These are phyloP conservation scores for Drosophila ironensis DNA, from an alignment of 1,140 invertebrate species.

Conservation along the genomic window DNA sequence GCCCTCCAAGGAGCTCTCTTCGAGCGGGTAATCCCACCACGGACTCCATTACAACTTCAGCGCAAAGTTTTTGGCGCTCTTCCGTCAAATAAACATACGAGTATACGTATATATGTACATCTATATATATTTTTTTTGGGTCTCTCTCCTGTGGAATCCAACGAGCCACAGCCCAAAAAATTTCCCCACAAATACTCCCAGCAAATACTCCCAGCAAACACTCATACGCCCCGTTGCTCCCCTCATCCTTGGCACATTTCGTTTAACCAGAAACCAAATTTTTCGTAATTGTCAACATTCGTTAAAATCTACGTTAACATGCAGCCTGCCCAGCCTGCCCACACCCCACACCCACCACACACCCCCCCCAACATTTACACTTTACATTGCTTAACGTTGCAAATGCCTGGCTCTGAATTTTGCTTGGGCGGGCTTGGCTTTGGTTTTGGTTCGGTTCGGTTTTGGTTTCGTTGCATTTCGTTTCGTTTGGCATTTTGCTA, in stretches of 20 bases:
- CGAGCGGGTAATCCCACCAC: constrained; percentile 46
- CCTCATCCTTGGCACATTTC: constrained; percentile 44
- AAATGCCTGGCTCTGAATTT: constrained; percentile 46
- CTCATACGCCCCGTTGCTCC: constrained; percentile 40
- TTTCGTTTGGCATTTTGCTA: constrained; percentile 64
- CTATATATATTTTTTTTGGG: constrained; percentile 11
- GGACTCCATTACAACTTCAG: constrained; percentile 62
- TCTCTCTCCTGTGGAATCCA: constrained; percentile 50
- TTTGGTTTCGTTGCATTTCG: constrained; percentile 34
- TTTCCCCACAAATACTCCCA: constrained; percentile 40
- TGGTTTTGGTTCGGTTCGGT: constrained; percentile 15
- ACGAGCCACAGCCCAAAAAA: constrained; percentile 77
- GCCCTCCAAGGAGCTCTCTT: constrained; percentile 26
- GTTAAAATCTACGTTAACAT: constrained; percentile 71
- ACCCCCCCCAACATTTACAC: constrained; percentile 46
- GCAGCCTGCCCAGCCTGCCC: constrained; percentile 8
- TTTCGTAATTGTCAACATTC: constrained; percentile 79
- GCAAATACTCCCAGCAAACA: constrained; percentile 16
- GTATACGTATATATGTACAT: not conserved
- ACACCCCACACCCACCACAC: not conserved
- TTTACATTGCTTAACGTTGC: constrained; percentile 71
- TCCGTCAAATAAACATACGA: constrained; percentile 1
- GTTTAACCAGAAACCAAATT: constrained; percentile 74
- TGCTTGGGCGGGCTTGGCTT: constrained; percentile 25
- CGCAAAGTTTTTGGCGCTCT: constrained; percentile 15